These are phyloP conservation scores for Patella pellucida DNA, from an alignment of 2,888 invertebrate species.

Conservation along the genomic window DNA sequence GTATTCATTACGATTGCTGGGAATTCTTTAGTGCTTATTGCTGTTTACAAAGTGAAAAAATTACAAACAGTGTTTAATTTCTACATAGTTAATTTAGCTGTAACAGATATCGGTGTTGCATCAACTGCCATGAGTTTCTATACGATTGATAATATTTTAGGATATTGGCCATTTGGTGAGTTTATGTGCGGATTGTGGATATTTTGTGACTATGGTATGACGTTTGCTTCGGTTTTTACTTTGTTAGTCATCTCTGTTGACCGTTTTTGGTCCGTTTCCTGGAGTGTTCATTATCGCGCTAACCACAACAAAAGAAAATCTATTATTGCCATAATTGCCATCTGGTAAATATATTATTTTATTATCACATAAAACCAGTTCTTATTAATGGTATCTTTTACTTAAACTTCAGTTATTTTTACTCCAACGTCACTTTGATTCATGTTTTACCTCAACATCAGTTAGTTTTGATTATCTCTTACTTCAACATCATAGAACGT, in stretches of 20 bases:
- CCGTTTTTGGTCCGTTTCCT: conserved; percentile 60
- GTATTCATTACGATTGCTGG: conserved; percentile 57
- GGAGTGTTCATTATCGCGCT: conserved; percentile 52
- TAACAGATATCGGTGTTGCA: conserved; percentile 66
- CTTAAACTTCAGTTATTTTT: too few relatives aligned
- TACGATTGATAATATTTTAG: conserved; percentile 61
- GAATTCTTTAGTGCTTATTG: conserved; percentile 64
- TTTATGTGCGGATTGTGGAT: conserved; percentile 68
- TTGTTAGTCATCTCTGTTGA: conserved; percentile 66
- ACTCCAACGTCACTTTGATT: too few relatives aligned
- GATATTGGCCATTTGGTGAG: conserved; percentile 67
- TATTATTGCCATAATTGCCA: conserved; percentile 36
- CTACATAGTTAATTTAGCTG: conserved; percentile 52
- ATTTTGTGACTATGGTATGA: conserved; percentile 70
- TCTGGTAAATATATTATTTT: conserved; percentile 49
- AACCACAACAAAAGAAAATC: conserved; percentile 52
- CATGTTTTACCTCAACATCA: too few relatives aligned
- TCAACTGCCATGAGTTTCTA: conserved; percentile 67
- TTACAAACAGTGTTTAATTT: conserved; percentile 67
- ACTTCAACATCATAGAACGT: too few relatives aligned
- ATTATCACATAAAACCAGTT: too few relatives aligned
- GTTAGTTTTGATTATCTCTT: too few relatives aligned
- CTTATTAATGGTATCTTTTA: too few relatives aligned
- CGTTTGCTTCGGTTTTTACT: conserved; percentile 69
- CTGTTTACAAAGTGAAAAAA: conserved; percentile 60